Conservation (phyloP, 2,888 invertebrate genomes). For the Orthosia gothica region DNA sequence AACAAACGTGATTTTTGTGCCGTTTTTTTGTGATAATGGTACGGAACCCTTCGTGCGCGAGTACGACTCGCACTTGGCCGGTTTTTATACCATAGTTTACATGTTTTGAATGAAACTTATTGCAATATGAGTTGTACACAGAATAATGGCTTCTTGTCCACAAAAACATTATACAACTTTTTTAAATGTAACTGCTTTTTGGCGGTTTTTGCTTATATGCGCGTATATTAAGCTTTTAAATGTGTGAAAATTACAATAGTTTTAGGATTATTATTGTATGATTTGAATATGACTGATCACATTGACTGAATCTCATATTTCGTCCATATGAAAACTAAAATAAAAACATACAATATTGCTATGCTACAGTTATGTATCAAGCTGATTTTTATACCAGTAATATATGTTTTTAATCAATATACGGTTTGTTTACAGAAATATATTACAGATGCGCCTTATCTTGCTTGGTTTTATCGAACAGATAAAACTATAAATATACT, state of each 20-base stretch:
- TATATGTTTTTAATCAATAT: background rate
- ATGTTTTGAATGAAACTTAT: too few species aligned
- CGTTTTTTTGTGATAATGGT: too few species aligned
- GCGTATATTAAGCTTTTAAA: background rate
- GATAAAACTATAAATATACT: background rate
- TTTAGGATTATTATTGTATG: background rate
- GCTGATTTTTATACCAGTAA: background rate
- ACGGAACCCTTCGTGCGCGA: too few species aligned
- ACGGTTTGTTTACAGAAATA: background rate
- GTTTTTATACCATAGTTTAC: too few species aligned
- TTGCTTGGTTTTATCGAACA: constrained; percentile 1
- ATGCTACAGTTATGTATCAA: background rate
- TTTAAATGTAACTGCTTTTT: background rate
- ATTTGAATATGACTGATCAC: constrained; percentile 30
- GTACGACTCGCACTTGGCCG: too few species aligned
- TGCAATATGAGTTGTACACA: background rate
- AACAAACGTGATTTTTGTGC: too few species aligned
- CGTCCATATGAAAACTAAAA: constrained; percentile 39
- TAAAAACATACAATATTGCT: constrained; percentile 3
- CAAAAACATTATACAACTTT: background rate
- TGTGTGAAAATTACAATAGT: background rate
- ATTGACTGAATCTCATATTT: constrained; percentile 48
- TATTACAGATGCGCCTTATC: too few species aligned
- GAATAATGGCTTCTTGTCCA: background rate
- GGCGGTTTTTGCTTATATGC: background rate